Evolutionary conservation across 2,797 vertebrate genomes (phyloP).

Genomic region (Vultur gryphus): DNA sequence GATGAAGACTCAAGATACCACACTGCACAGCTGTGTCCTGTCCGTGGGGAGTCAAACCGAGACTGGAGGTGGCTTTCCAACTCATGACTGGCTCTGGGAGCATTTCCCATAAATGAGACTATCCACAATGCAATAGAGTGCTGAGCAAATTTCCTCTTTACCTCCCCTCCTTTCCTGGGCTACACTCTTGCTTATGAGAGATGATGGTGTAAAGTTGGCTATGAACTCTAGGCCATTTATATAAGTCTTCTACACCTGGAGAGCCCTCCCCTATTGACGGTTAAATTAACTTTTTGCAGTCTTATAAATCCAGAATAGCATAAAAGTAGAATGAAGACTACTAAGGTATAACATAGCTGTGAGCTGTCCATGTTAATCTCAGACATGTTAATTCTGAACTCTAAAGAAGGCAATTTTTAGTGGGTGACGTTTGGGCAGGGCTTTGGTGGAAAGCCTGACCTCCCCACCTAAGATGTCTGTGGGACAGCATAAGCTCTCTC

Average conservation of each 20-base stretch:
- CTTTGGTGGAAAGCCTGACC: neutral
- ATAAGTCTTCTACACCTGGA: neutral
- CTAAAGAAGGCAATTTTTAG: neutral
- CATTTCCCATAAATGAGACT: neutral
- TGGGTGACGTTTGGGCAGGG: neutral
- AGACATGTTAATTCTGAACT: neutral
- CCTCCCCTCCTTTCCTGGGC: neutral
- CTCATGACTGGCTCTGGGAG: neutral
- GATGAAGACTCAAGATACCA: neutral
- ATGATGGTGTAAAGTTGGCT: neutral
- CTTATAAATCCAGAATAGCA: neutral
- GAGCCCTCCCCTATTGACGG: neutral
- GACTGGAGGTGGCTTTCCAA: neutral
- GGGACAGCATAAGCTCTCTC: neutral
- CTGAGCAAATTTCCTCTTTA: neutral
- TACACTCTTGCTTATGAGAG: neutral
- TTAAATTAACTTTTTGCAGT: neutral
- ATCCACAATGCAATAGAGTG: neutral
- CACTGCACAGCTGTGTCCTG: neutral
- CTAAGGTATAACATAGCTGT: neutral
- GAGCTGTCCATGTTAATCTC: neutral
- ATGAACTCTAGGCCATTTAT: neutral
- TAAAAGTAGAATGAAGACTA: neutral
- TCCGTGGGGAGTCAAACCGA: neutral
- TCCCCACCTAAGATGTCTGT: neutral